Evolutionary conservation across 2,888 invertebrate species (phyloP).

Genomic region (Selenia dentaria): DNA sequence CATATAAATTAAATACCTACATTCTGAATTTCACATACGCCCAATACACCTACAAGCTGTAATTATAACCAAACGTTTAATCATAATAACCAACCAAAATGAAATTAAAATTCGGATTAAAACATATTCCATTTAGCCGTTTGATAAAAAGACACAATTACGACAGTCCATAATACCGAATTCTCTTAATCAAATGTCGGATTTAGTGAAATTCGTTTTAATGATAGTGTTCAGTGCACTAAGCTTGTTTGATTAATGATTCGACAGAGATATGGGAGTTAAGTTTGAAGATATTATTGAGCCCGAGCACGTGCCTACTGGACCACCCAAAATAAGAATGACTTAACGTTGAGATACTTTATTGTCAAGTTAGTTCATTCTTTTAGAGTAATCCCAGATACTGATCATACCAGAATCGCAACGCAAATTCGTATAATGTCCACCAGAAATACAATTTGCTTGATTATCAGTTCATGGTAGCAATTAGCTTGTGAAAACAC

Average conservation of each 20-base stretch:
- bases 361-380: no score
- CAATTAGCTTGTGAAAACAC: no score
- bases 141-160: conserved; percentile 35
- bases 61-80: conserved; percentile 23
- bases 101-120: conserved; percentile 22
- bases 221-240: conserved; percentile 70
- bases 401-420: no score
- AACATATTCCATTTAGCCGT: conserved; percentile 27
- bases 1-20: background rate
- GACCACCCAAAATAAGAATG: conserved; percentile 33
- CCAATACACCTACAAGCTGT: conserved; percentile 8
- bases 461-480: no score
- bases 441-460: no score
- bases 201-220: conserved; percentile 77
- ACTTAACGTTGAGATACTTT: no score
- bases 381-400: no score
- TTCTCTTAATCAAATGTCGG: conserved; percentile 81
- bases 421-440: no score
- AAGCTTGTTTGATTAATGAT: conserved; percentile 74
- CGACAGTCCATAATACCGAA: conserved; percentile 37
- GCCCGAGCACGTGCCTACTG: conserved; percentile 31
- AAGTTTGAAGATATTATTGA: conserved; percentile 56
- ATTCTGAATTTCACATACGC: conserved; percentile 6
- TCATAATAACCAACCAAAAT: conserved; percentile 22
- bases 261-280: conserved; percentile 55